Evolutionary conservation across 2,888 invertebrate genomes (phyloP), one percentile per base, ranked within the genome.

Genomic region (Balanococcus diminutus): DNA sequence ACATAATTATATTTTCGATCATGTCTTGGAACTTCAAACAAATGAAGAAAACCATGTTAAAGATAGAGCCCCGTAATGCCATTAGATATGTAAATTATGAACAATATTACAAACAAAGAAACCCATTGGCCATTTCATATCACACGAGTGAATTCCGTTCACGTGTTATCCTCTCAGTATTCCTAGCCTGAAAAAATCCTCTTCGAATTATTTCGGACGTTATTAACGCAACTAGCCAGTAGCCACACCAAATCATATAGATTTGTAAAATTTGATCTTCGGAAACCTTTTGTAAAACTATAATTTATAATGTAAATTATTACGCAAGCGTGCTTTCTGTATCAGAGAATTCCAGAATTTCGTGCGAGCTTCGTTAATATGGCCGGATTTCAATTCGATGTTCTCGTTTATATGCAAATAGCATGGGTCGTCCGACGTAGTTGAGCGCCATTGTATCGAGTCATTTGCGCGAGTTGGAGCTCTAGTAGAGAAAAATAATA

Each of bases 351-450:
- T 56, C 82, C 82, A 82, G 16, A 82, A 82, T 16, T 8, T 16
- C 19, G 61, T n/a, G 9, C 82, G 56, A 32, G 16, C 9, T 51
- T 82, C 82, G n/a, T 82, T 56, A n/a, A 82, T 32, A 1, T 28
- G 28, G 22, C 82, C 82, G 14, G 16, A 14, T 56, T 82, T 82
- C 82, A 82, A 32, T 82, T 82, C 82, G 0, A 56, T 25, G 28
- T 28, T n/a, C 8, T 82, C 61, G 25, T 42, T 19, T n/a, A 82
- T 82, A 19, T 51, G 42, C 56, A 82, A 31, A 32, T 82, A 61
- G 16, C 31, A 31, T 16, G 56, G 61, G 0, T 82, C 0, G 3
- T 82, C 19, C 0, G 9, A 28, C 8, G 82, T 19, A 9, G 61
- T 31, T 2, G 32, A 6, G 16, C n/a, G n/a, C 82, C 82, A 82